Percentiles rank a stretch among this genome's conserved stretches.
Conservation (phyloP, 53 echinoderm and acorn worm genomes). For the Apostichopus leukothele region DNA sequence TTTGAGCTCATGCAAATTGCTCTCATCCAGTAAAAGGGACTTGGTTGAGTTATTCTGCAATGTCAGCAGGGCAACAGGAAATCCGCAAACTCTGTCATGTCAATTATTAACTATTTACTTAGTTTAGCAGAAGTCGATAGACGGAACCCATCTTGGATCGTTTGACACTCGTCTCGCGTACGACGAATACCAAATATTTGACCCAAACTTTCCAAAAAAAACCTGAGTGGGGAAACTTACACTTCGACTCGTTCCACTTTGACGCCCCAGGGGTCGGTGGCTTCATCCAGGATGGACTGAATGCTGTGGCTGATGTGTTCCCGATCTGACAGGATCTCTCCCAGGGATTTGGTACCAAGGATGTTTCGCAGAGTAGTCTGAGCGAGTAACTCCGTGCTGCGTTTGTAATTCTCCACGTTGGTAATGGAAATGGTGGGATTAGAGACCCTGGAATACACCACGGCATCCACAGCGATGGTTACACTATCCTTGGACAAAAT, state of each 20-base stretch:
- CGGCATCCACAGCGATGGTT: conserved; percentile 83
- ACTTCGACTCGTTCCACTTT: conserved; percentile 96
- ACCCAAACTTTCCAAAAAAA: no score
- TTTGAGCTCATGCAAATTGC: no score
- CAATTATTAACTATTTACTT: no score
- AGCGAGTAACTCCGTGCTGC: conserved; percentile 72
- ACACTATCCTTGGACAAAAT: conserved; percentile 87
- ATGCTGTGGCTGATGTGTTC: conserved; percentile 74
- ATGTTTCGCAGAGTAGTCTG: conserved; percentile 85
- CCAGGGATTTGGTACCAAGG: conserved; percentile 89
- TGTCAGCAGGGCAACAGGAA: no score
- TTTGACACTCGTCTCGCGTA: no score
- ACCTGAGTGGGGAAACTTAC: conserved; percentile 56
- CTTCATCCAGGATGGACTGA: conserved; percentile 69
- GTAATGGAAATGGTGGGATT: conserved; percentile 72
- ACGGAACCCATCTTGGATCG: no score
- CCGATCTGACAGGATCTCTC: conserved; percentile 87
- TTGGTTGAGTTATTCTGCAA: no score
- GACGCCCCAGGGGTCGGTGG: conserved; percentile 97
- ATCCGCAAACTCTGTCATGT: no score
- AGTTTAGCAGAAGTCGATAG: no score
- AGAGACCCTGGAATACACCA: conserved; percentile 79
- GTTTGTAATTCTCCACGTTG: conserved; percentile 80
- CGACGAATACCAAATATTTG: no score
- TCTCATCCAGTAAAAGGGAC: no score